Evolutionary conservation across 2,113 vertebrate species (phyloP), one percentile per base, ranked within the genome.

Genomic region (Cavia porcellus): DNA sequence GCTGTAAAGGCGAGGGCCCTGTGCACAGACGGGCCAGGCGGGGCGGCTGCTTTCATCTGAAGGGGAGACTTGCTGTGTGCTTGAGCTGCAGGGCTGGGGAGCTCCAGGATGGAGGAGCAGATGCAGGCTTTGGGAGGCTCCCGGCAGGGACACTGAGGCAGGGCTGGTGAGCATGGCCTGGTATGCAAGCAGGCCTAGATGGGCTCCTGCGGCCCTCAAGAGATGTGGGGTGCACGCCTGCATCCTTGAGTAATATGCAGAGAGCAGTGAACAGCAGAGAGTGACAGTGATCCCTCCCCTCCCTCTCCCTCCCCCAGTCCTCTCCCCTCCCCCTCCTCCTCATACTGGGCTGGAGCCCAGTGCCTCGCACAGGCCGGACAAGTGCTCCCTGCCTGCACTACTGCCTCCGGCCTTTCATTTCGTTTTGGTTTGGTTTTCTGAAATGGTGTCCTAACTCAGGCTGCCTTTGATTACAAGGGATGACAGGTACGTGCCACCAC

Each of bases 41-140:
- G 20, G 19, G n/a, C 38, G 91, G 88, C 83, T 90, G 57, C 97
- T 98, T 98, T 98, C 98, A 98, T 98, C 97, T 98, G 92, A 59
- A 92, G 83, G 82, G 96, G 96, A 98, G 97, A 89, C 95, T 96
- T 97, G 92, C 93, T 75, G 83, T 62, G 72, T 57, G 75, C 82
- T 98, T 98, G 98, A 79, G 55, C 30, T 28, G 45, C 35, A 24
- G 28, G 66, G 32, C 70, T 57, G n/a, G 62, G 68, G n/a, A 42
- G 83, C 28, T 72, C 32, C 7, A 38, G 38, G 0, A 25, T 5
- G 81, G n/a, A 50, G 61, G 86, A 50, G 24, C 12, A 82, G 38
- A 5, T 15, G 59, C 70, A 14, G 64, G 20, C 72, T 13, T 13
- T 1, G 20, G 85, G 72, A 24, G 5, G 68, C 50, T 7, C 59